Base-by-base conservation (phyloP, 2,113 vertebrate species). In the Donacobius atricapilla region DNA sequence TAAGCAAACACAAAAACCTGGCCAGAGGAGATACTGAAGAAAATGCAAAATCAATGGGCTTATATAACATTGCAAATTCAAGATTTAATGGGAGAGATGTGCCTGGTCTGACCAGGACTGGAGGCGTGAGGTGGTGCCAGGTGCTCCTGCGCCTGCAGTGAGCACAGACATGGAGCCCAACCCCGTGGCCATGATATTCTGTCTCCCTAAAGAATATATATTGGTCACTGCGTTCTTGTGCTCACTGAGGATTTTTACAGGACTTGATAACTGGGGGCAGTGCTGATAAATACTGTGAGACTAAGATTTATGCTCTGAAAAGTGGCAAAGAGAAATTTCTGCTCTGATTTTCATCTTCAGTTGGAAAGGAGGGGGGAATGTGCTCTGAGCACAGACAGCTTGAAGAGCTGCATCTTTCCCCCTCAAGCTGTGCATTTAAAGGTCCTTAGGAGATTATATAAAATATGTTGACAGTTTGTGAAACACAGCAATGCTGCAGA, bases 391-490 rank as follows among this genome's bases (percentile, higher is more conserved):
- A 28, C 65, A 95, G 88, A n/a, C 88, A 92, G 80, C 81, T 90
- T 47, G 53, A 42, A 68, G 57, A 93, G 39, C 58, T 65, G 12
- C 24, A 18, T 45, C 72, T 84, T 87, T 89, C 53, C 82, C 82
- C 92, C 90, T 95, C 90, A 80, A 87, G 83, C 90, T 93, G 80
- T 86, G 76, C 91, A 70, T 81, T 90, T 89, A 78, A 93, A 77
- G 80, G 92, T 85, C 87, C 73, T 92, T 45, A 68, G 57, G 94
- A 94, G 40, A 89, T 83, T 80, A 58, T 45, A 54, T 51, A 60
- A 79, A 91, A 95, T 89, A 93, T 85, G 66, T 91, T 96, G 77
- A 85, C 69, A 94, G 92, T 97, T 96, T 96, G 94, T 92, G 95
- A 96, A 96, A 95, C 53, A 75, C 19, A 39, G 25, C 63, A 89